These are phyloP conservation scores for Cyanistes caeruleus DNA, from an alignment of 2,113 vertebrate species.

Conservation along the genomic window DNA sequence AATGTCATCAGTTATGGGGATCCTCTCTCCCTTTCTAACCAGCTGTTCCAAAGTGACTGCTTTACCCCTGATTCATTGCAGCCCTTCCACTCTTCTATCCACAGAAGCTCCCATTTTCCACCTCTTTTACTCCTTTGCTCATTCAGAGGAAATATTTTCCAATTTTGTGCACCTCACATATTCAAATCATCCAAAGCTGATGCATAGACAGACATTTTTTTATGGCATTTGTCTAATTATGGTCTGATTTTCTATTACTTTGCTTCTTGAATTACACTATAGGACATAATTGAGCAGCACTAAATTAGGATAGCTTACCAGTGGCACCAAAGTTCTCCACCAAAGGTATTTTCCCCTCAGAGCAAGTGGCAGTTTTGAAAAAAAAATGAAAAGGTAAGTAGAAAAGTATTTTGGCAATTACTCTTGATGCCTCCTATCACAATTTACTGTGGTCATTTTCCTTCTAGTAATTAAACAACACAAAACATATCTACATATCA, in stretches of 20 bases:
- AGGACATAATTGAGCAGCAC: neutral
- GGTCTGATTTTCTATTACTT: neutral
- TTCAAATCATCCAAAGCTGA: neutral
- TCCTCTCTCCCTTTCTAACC: neutral
- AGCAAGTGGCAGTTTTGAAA: neutral
- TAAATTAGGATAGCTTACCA: neutral
- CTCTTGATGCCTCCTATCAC: neutral
- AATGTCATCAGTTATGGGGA: neutral
- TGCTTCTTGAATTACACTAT: neutral
- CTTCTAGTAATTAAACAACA: neutral
- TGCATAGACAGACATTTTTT: neutral
- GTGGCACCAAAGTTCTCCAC: neutral
- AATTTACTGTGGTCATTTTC: neutral
- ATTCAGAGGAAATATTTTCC: neutral
- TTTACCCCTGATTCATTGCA: neutral
- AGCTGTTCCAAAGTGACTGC: neutral
- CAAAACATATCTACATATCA: neutral
- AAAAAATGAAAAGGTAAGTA: fast-evolving
- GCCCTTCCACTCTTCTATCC: neutral
- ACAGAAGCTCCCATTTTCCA: neutral
- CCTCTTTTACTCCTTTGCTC: neutral
- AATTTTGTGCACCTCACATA: neutral
- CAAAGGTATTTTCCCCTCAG: neutral
- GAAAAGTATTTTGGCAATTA: neutral
- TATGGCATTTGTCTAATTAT: neutral